Base-by-base conservation (phyloP, 2,888 invertebrate species). In the Chromoteleia sp. region DNA sequence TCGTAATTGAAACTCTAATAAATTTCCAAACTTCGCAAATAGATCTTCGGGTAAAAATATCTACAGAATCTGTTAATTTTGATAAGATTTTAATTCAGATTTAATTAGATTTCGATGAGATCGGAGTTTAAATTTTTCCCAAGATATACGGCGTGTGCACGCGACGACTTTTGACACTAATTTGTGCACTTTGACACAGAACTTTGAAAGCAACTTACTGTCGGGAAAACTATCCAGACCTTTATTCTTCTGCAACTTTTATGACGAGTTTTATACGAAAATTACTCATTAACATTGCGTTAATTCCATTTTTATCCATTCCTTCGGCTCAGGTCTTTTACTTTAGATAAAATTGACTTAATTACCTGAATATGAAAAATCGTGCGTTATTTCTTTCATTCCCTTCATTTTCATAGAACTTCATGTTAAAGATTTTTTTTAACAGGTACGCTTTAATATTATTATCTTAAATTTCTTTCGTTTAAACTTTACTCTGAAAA, bases 121-220 rank as follows among this genome's bases (percentile, higher is more conserved):
- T n/a, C n/a, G n/a, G n/a, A n/a, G n/a, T n/a, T 17, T 0, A 21
- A 29, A 29, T 30, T 52, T 52, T 52, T 10, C 52, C 10, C 6
- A 30, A 17, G 12, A 21, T 5, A 33, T 25, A 8, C 41, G 41
- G 63, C 5, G 21, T 61, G 63, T 43, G 17, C 3, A 52, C 41
- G 56, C 33, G 41, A 63, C 15, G 12, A 56, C 12, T 15, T 29
- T 50, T 39, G 56, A 67, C 39, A 74, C 12, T 10, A 48, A 76
- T 43, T 25, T 14, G 59, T 76, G 70, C 67, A 59, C 45, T 41
- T 67, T 61, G 59, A 76, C 65, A 76, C 61, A 67, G 19, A 76
- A 73, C 58, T 77, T 81, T 67, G 63, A 61, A 73, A 71, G 63
- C 67, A 77, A 81, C 81, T 81, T 81, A 81, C 81, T 50, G 50